Conservation (phyloP, 1,140 invertebrate species). For the Sminthurides bifidus region DNA sequence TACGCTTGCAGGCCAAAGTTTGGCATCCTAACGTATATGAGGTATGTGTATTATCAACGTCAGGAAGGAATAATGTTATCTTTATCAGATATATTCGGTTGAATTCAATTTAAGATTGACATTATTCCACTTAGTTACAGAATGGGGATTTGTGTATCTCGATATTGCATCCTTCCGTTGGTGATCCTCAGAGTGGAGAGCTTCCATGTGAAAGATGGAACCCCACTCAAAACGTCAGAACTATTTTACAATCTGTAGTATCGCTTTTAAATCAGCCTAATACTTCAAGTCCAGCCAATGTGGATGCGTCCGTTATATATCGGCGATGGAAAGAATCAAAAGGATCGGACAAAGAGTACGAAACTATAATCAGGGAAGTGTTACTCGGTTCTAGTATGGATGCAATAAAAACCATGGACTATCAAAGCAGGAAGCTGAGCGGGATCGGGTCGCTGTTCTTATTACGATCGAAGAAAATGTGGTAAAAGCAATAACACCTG, state of each 20-base stretch:
- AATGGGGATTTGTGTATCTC: constrained; percentile 99
- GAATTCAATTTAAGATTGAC: neutral
- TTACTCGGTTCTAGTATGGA: neutral
- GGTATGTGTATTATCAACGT: constrained; percentile 48
- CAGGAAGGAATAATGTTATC: neutral
- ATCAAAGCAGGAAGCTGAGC: constrained; percentile 85
- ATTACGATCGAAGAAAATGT: constrained; percentile 96
- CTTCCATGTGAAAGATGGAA: constrained; percentile 99
- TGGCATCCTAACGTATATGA: constrained; percentile 99
- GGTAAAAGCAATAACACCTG: constrained; percentile 72
- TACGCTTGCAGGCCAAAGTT: constrained; percentile 96
- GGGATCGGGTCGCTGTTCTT: constrained; percentile 92
- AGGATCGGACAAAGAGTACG: constrained; percentile 97
- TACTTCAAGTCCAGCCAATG: constrained; percentile 97
- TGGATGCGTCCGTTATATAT: constrained; percentile 99
- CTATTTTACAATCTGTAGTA: constrained; percentile 94
- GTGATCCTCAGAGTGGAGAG: constrained; percentile 85
- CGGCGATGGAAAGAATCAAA: constrained; percentile 96
- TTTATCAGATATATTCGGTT: neutral
- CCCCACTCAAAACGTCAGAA: constrained; percentile 97
- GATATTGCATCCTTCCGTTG: constrained; percentile 92
- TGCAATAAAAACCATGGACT: constrained; percentile 45
- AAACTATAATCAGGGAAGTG: constrained; percentile 90
- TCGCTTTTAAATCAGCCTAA: constrained; percentile 98
- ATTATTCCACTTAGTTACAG: constrained; percentile 44